Base-by-base conservation (phyloP, 2,113 vertebrate genomes). In the Petaurus breviceps region DNA sequence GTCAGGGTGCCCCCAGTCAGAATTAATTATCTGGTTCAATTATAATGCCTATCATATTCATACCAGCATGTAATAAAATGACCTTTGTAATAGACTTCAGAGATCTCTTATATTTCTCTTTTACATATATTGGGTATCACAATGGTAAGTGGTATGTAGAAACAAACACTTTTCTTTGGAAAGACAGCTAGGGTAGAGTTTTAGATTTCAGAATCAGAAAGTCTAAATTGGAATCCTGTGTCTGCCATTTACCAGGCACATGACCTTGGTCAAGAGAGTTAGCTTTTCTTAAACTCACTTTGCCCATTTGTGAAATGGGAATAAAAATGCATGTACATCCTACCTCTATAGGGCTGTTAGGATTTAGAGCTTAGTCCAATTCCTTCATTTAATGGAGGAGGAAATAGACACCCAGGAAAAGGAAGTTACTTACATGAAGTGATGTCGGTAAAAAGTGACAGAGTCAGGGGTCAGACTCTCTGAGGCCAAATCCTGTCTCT, bases 81-180 rank as follows among this genome's bases (percentile, higher is more conserved):
- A 12, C 50, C 89, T 84, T 84, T 46, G 93, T 95, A 77, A 92
- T 47, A 90, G 61, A 96, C 90, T 90, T 51, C 90, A 94, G 1
- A 53, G 89, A 49, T 19, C 46, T 93, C 93, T 43, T 12, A 26
- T 10, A 0, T 92, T 94, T 93, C 50, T 55, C 61, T 84, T n/a
- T 84, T 84, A 8, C 68, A 22, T 84, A 8, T 43, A 43, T 84
- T 43, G 16, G n/a, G 68, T 84, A 84, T 68, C 22, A 16, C 14
- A 16, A 37, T 16, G 61, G 31, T 23, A 43, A 77, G 19, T 23
- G n/a, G 68, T 43, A 43, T 19, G 7, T 84, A 19, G 16, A 84
- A 84, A 84, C 19, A 84, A 84, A 84, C 23, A 43, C 68, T 43
- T 84, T 84, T n/a, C 68, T 84, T 84, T 84, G 37, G 68, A 19